Percentiles rank a stretch among this genome's conserved stretches.
Evolutionary conservation across 2,888 invertebrate species (phyloP).

Genomic region (Onthophagus sagittarius): DNA sequence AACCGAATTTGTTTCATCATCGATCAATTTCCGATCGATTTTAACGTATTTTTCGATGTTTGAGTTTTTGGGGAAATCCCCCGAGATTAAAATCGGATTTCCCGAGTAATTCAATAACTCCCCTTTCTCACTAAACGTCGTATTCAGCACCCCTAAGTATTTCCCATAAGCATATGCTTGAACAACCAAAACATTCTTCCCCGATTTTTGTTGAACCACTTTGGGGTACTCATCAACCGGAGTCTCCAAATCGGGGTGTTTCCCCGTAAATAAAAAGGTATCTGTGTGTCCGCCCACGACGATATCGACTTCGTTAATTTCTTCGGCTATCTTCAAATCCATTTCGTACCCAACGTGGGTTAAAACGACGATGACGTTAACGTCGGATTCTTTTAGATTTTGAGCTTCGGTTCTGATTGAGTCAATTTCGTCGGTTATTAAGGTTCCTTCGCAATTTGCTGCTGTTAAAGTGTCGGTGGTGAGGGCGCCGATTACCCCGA

Average conservation of each 20-base stretch:
- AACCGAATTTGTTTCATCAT: conserved; percentile 50
- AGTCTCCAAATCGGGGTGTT: conserved; percentile 64
- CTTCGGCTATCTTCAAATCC: conserved; percentile 72
- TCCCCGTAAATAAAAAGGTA: conserved; percentile 81
- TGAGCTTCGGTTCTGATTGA: conserved; percentile 64
- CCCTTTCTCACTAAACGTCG: conserved; percentile 68
- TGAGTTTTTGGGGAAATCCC: conserved; percentile 64
- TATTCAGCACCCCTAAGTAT: conserved; percentile 75
- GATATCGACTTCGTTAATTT: conserved; percentile 76
- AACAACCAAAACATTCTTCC: conserved; percentile 74
- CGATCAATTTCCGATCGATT: conserved; percentile 57
- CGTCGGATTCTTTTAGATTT: conserved; percentile 58
- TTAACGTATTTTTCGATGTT: conserved; percentile 58
- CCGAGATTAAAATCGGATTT: conserved; percentile 71
- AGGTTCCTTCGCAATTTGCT: not conserved
- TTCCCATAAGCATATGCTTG: conserved; percentile 90
- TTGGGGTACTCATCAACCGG: conserved; percentile 76
- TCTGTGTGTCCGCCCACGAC: conserved; percentile 91
- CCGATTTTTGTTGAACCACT: conserved; percentile 64
- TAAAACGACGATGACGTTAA: conserved; percentile 79
- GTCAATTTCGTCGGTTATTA: conserved; percentile 60
- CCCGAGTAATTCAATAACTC: conserved; percentile 66
- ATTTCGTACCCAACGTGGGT: conserved; percentile 83
- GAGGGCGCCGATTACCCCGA: conserved; percentile 87
- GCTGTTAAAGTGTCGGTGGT: conserved; percentile 62